These are phyloP conservation scores for Propithecus coquereli DNA, from an alignment of 2,113 vertebrate genomes.

Conservation along the genomic window DNA sequence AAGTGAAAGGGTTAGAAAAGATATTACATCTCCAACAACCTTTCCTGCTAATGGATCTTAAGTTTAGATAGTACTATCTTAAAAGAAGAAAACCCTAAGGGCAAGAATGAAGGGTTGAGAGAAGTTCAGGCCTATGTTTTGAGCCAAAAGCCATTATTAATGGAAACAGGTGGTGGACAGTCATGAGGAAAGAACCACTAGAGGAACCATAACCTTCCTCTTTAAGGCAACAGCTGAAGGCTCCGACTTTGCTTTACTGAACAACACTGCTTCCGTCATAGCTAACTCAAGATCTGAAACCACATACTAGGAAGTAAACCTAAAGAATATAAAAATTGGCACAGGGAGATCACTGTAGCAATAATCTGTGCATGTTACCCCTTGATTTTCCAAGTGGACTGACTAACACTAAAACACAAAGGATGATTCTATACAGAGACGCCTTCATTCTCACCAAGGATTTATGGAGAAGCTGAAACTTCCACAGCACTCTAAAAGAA, in stretches of 20 bases:
- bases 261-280: not conserved
- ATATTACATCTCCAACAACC: not conserved
- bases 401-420: not conserved
- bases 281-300: not conserved
- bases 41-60: not conserved
- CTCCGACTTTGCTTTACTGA: not conserved
- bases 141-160: not conserved
- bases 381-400: not conserved
- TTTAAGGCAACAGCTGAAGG: constrained; percentile 36
- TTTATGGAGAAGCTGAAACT: not conserved
- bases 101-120: not conserved
- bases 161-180: constrained; percentile 60
- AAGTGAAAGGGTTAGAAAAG: not conserved
- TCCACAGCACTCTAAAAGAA: not conserved
- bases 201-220: not conserved
- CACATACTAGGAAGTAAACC: not conserved
- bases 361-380: not conserved
- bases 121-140: not conserved
- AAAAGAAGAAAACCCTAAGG: not conserved
- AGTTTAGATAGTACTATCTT: not conserved
- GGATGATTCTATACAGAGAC: not conserved
- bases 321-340: not conserved
- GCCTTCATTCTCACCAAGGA: not conserved
- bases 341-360: not conserved
- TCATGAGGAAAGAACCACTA: not conserved